phyloP scores from a whole-genome alignment of 2,113 vertebrate genomes.

The Macquaria australasica region DNA sequence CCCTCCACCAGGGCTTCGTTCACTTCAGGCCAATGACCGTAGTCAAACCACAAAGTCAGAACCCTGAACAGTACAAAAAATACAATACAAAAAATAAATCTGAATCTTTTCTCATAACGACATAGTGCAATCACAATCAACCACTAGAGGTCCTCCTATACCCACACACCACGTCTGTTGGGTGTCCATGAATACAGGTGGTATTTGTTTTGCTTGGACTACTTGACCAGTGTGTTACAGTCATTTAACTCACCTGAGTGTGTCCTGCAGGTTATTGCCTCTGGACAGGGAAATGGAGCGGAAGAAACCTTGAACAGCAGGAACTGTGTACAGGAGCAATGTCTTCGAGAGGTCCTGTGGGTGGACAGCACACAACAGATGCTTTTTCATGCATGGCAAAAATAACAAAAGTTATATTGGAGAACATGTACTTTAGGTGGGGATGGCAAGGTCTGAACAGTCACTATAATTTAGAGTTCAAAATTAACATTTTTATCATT shows the following conservation, averaged over 20 bases:
- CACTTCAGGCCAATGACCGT: constrained; percentile 98
- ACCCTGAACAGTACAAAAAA: constrained; percentile 84
- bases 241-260: constrained; percentile 88
- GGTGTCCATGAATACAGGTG: neutral
- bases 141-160: constrained; percentile 74
- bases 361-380: constrained; percentile 16
- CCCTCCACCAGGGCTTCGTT: constrained; percentile 98
- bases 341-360: constrained; percentile 96
- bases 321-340: constrained; percentile 95
- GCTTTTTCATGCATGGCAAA: neutral
- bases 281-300: constrained; percentile 97
- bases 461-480: neutral
- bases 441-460: neutral
- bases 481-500: neutral
- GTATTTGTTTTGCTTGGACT: neutral
- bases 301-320: constrained; percentile 99
- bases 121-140: neutral
- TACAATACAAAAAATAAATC: neutral
- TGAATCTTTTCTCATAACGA: neutral
- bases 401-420: neutral
- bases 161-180: neutral
- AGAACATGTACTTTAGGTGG: neutral
- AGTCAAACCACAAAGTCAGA: constrained; percentile 98
- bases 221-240: neutral
- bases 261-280: constrained; percentile 98